Evolutionary conservation across 2,888 invertebrate genomes (phyloP).

Genomic region (Griposia aprilina): DNA sequence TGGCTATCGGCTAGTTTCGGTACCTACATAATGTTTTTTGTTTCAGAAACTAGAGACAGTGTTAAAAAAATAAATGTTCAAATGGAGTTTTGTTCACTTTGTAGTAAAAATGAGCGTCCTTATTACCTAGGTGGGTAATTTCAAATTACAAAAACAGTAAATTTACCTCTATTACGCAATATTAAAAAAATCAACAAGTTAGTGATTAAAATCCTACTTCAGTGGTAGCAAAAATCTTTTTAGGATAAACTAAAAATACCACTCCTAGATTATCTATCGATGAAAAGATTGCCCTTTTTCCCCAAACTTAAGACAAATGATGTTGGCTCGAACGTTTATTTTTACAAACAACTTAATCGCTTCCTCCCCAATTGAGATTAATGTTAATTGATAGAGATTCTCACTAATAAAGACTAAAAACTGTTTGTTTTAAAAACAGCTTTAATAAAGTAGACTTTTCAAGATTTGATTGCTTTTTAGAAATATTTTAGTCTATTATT

Average conservation of each 20-base stretch:
- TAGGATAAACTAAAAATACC: conserved; percentile 24
- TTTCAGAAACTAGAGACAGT: neutral
- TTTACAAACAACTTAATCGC: conserved; percentile 80
- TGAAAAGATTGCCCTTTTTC: conserved; percentile 33
- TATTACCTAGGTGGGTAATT: neutral
- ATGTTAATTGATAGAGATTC: conserved; percentile 78
- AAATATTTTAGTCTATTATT: conserved; percentile 11
- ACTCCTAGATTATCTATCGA: conserved; percentile 42
- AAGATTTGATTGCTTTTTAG: neutral
- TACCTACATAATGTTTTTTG: neutral
- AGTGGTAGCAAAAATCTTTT: neutral
- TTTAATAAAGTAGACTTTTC: neutral
- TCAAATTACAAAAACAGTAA: neutral
- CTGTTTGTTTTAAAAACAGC: conserved; percentile 51
- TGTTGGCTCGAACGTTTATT: conserved; percentile 72
- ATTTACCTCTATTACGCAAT: neutral
- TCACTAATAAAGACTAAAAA: conserved; percentile 79
- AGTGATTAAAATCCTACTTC: neutral
- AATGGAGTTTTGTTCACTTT: neutral
- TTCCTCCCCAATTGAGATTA: conserved; percentile 82
- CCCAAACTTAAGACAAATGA: conserved; percentile 41
- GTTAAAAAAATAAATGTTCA: neutral
- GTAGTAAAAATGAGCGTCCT: accelerated
- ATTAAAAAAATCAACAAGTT: conserved; percentile 15
- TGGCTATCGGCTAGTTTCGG: conserved; percentile 30